Conservation (phyloP, 2,113 vertebrate species). For the Mohoua ochrocephala region DNA sequence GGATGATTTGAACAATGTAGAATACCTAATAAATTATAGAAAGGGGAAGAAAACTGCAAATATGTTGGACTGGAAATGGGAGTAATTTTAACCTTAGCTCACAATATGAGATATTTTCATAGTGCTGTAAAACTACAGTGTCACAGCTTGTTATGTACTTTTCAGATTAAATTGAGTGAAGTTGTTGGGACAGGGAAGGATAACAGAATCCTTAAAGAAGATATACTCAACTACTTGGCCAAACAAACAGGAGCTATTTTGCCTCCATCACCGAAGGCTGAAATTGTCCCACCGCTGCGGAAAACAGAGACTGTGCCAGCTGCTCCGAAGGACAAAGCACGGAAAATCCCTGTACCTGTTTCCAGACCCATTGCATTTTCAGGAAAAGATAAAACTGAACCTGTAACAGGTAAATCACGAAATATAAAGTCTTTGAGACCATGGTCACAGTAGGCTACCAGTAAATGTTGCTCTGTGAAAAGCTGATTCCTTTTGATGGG, state of each 20-base stretch:
- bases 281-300: constrained; percentile 75
- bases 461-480: background rate
- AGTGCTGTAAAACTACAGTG: background rate
- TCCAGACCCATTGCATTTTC: constrained; percentile 73
- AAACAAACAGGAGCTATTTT: constrained; percentile 95
- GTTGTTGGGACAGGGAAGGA: constrained; percentile 92
- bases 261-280: constrained; percentile 83
- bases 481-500: background rate
- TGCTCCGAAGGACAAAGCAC: constrained; percentile 54
- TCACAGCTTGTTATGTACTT: background rate
- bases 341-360: constrained; percentile 34
- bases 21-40: background rate
- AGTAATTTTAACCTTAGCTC: background rate
- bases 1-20: background rate
- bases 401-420: constrained; percentile 82
- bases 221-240: constrained; percentile 92
- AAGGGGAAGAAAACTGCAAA: background rate
- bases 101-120: background rate
- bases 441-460: background rate
- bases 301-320: constrained; percentile 8
- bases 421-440: background rate
- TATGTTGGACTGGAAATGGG: background rate
- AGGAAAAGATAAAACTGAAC: constrained; percentile 86
- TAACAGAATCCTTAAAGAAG: constrained; percentile 95
- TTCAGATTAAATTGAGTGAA: constrained; percentile 94